Conservation (phyloP, 2,113 vertebrate genomes). For the Thalassoma bifasciatum region DNA sequence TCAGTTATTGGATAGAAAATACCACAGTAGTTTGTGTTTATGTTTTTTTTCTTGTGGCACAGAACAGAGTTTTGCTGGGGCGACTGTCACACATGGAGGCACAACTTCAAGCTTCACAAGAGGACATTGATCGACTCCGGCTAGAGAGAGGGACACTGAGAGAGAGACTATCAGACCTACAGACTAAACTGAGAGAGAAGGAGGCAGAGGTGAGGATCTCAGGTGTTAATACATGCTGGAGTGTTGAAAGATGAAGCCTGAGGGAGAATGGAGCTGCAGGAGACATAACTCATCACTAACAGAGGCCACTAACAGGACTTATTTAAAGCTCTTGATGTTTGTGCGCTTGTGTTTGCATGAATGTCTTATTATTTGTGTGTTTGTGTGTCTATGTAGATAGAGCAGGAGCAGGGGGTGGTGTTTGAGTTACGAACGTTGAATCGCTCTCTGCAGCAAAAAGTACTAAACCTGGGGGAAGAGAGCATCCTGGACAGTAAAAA, state of each 20-base stretch:
- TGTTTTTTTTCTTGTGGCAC: neutral
- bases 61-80: constrained; percentile 81
- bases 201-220: constrained; percentile 79
- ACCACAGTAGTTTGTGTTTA: neutral
- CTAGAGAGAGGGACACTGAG: constrained; percentile 73
- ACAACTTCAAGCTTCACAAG: constrained; percentile 69
- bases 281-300: constrained; percentile 32
- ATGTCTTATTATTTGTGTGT: constrained; percentile 2
- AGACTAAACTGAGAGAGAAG: constrained; percentile 75
- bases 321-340: neutral
- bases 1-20: too few relatives aligned
- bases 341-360: constrained; percentile 15
- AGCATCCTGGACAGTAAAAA: constrained; percentile 69
- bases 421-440: constrained; percentile 84
- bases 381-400: constrained; percentile 73
- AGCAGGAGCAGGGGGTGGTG: constrained; percentile 82
- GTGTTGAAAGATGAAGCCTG: neutral
- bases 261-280: neutral
- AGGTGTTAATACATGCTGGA: neutral
- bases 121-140: constrained; percentile 73
- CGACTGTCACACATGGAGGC: constrained; percentile 74
- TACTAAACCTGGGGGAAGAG: constrained; percentile 80
- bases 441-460: constrained; percentile 78
- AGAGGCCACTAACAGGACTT: constrained; percentile 24
- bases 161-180: constrained; percentile 72